Evolutionary conservation across 2,113 vertebrate genomes (phyloP).

Genomic region (Amazona guildingii): DNA sequence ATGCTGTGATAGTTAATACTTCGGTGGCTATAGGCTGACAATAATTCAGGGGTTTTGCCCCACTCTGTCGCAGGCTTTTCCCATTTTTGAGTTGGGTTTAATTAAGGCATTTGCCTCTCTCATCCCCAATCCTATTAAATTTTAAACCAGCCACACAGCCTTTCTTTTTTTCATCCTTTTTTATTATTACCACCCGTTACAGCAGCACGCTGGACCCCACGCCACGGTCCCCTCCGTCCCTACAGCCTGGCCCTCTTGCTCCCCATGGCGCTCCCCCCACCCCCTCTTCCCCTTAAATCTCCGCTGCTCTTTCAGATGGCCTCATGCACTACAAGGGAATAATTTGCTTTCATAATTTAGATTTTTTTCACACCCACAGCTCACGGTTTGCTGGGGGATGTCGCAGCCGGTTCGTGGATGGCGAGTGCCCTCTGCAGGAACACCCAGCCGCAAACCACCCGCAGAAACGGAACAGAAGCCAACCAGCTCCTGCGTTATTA

Average conservation of each 20-base stretch:
- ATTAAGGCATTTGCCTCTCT: constrained; percentile 42
- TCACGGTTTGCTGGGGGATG: constrained; percentile 5
- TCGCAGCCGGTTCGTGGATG: constrained; percentile 57
- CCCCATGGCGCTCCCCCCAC: neutral
- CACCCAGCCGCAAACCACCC: neutral
- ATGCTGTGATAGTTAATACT: neutral
- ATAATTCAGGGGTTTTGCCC: constrained; percentile 10
- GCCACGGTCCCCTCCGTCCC: neutral
- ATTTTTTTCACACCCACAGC: constrained; percentile 61
- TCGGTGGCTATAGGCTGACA: neutral
- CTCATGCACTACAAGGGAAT: constrained; percentile 60
- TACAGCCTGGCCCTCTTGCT: neutral
- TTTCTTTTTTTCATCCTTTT: constrained; percentile 4
- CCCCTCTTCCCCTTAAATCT: constrained; percentile 31
- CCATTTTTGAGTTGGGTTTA: neutral
- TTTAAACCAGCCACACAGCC: constrained; percentile 38
- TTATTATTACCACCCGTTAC: neutral
- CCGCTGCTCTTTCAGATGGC: constrained; percentile 25
- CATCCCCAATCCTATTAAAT: constrained; percentile 47
- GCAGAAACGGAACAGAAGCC: neutral
- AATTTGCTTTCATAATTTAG: constrained; percentile 73
- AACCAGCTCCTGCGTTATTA: neutral
- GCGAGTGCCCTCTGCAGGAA: constrained; percentile 80
- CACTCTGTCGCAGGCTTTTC: neutral
- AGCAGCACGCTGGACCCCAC: neutral